These are phyloP conservation scores for Cryptoprocta ferox DNA, from an alignment of 2,797 vertebrate genomes.

Conservation along the genomic window DNA sequence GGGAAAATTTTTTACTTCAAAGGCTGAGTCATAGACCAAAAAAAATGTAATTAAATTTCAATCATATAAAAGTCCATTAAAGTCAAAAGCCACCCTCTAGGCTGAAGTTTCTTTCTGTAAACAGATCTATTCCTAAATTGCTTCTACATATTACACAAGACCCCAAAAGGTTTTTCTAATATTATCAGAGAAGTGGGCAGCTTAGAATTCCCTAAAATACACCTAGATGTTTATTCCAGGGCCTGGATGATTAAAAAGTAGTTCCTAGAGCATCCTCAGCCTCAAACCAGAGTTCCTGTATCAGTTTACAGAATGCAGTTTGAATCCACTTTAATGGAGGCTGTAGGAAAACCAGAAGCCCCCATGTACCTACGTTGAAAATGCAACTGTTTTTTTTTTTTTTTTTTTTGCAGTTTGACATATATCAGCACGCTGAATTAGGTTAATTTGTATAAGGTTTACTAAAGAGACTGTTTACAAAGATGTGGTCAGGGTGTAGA, in stretches of 20 bases:
- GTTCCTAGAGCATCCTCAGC: background rate
- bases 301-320: background rate
- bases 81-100: background rate
- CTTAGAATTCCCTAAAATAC: background rate
- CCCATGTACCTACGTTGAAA: background rate
- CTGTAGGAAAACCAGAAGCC: background rate
- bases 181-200: background rate
- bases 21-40: background rate
- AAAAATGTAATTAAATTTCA: background rate
- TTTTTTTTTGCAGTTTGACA: background rate
- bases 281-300: background rate
- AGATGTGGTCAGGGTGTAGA: background rate
- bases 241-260: background rate
- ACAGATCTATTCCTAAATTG: background rate
- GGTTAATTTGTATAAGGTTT: background rate
- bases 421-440: background rate
- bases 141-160: background rate
- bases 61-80: background rate
- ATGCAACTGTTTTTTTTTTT: background rate
- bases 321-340: background rate
- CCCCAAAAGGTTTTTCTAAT: background rate
- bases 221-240: background rate
- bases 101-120: background rate
- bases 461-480: background rate
- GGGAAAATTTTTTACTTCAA: background rate